Evolutionary conservation across 1,140 invertebrate species (phyloP).

Genomic region (Pomacea maculata): DNA sequence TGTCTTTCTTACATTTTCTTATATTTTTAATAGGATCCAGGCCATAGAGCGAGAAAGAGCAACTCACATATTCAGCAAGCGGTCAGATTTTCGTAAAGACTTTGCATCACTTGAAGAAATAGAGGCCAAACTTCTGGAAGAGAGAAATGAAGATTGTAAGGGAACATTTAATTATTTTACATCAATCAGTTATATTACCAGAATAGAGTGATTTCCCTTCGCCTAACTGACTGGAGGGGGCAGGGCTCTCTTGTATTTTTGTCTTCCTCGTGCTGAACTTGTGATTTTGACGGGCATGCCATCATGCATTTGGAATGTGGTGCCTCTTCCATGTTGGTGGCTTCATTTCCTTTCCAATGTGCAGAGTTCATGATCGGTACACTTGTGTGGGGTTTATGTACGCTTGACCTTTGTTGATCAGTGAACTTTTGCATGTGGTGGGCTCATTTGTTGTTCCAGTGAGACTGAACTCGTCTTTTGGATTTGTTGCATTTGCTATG

Average conservation of each 20-base stretch:
- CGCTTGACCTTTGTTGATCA: neutral
- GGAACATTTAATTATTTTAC: neutral
- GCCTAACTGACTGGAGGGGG: no score
- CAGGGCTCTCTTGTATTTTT: no score
- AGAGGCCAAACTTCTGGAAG: slow-evolving; percentile 44
- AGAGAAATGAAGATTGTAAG: slow-evolving; percentile 56
- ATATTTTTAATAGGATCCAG: slow-evolving; percentile 45
- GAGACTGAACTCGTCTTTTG: neutral
- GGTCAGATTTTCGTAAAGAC: slow-evolving; percentile 56
- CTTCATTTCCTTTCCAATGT: slow-evolving; percentile 19
- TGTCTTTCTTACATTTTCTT: slow-evolving; percentile 1
- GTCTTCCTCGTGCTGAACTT: no score
- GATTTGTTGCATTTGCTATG: neutral
- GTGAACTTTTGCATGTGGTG: neutral
- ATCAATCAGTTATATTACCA: no score
- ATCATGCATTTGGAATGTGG: no score
- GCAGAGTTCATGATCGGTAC: no score
- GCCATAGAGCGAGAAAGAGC: slow-evolving; percentile 56
- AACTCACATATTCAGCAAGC: slow-evolving; percentile 58
- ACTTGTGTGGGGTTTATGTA: no score
- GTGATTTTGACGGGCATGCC: no score
- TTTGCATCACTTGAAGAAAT: slow-evolving; percentile 51
- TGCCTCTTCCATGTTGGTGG: neutral
- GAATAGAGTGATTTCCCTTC: no score
- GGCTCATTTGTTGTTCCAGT: neutral